These are phyloP conservation scores for Protaetia brevitarsis DNA, from an alignment of 1,140 invertebrate species.

Conservation along the genomic window DNA sequence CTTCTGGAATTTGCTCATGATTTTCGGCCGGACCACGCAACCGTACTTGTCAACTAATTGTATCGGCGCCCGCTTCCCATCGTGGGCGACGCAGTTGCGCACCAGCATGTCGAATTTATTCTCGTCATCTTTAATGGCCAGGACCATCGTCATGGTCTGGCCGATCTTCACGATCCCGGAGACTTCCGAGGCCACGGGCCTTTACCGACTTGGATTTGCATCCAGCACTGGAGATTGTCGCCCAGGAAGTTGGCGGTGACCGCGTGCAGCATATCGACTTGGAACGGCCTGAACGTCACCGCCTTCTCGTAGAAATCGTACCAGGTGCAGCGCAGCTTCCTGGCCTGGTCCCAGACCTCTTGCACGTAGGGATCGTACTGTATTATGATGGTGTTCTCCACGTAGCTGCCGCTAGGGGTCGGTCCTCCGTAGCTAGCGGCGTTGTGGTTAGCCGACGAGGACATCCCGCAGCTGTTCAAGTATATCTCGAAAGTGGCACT, in stretches of 20 bases:
- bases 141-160: slow-evolving; percentile 94
- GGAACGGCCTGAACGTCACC: slow-evolving; percentile 89
- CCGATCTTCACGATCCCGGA: slow-evolving; percentile 93
- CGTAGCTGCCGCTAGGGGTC: slow-evolving; percentile 85
- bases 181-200: slow-evolving; percentile 92
- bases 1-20: slow-evolving; percentile 94
- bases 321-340: slow-evolving; percentile 88
- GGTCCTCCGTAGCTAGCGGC: slow-evolving; percentile 72
- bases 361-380: slow-evolving; percentile 94
- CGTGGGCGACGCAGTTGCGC: slow-evolving; percentile 89
- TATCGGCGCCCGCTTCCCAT: slow-evolving; percentile 88
- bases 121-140: slow-evolving; percentile 93
- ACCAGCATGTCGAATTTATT: slow-evolving; percentile 95
- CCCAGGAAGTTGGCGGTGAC: slow-evolving; percentile 92
- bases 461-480: slow-evolving; percentile 87
- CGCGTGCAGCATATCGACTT: slow-evolving; percentile 90
- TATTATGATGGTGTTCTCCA: slow-evolving; percentile 93
- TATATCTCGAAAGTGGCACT: slow-evolving; percentile 91
- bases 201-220: slow-evolving; percentile 93
- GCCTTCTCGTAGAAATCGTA: slow-evolving; percentile 95
- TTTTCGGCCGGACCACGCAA: slow-evolving; percentile 87
- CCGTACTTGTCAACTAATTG: slow-evolving; percentile 89
- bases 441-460: slow-evolving; percentile 80
- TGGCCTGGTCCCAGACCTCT: slow-evolving; percentile 82
- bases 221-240: slow-evolving; percentile 93